phyloP scores from a whole-genome alignment of 1,140 invertebrate species.

The Drosophila parabipectinata region DNA sequence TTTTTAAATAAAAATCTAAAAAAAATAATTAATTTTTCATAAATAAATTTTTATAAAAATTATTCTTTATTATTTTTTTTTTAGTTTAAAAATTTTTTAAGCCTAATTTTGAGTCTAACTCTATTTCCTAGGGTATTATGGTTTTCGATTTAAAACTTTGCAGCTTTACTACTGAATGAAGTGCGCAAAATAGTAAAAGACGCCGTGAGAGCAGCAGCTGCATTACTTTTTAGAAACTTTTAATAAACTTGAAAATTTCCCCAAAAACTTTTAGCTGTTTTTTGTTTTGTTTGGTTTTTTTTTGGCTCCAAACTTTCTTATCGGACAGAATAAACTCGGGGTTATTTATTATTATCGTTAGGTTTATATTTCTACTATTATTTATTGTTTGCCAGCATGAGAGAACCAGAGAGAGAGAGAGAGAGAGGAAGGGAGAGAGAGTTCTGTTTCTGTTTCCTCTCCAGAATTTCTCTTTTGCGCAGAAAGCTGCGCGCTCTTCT shows the following conservation, averaged over 20 bases:
- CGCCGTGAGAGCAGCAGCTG: conserved; percentile 4
- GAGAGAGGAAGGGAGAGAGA: neutral
- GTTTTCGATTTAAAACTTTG: neutral
- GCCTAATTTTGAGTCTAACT: no score
- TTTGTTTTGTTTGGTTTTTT: neutral
- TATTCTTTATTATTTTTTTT: no score
- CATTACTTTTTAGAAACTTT: neutral
- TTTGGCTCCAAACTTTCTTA: conserved; percentile 2
- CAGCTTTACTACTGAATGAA: conserved; percentile 46
- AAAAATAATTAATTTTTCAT: no score
- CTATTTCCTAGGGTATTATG: neutral
- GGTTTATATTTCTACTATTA: conserved; percentile 17
- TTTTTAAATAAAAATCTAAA: no score
- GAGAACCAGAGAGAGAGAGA: neutral
- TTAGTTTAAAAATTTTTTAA: no score
- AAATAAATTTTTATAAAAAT: no score
- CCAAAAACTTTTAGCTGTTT: conserved; percentile 2
- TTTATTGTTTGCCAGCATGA: conserved; percentile 17
- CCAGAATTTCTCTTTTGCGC: conserved; percentile 55
- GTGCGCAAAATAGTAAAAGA: conserved; percentile 57
- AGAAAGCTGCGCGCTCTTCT: conserved; percentile 65
- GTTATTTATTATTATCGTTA: conserved; percentile 13
- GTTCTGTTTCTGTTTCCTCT: neutral
- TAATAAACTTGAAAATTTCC: neutral
- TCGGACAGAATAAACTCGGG: neutral